These are phyloP conservation scores for Epistrophe grossulariae DNA, from an alignment of 2,888 invertebrate genomes.

Conservation along the genomic window DNA sequence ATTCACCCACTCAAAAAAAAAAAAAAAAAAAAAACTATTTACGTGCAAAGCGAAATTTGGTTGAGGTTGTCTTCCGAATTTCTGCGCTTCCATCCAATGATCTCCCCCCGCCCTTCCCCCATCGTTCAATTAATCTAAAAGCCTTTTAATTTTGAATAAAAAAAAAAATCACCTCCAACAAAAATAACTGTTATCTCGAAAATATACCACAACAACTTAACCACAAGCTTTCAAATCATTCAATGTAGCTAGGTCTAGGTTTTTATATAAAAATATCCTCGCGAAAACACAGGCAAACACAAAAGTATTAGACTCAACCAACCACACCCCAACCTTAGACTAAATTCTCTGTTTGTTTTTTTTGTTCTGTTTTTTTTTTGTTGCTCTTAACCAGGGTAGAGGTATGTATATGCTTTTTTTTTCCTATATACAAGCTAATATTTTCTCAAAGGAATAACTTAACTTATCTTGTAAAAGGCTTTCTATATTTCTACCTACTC, in stretches of 20 bases:
- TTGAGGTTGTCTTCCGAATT: constrained; percentile 36
- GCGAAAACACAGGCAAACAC: not conserved
- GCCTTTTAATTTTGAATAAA: constrained; percentile 77
- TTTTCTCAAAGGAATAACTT: constrained; percentile 45
- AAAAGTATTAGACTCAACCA: not conserved
- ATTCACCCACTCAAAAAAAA: not conserved
- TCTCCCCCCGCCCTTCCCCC: not conserved
- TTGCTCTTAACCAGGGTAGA: not conserved
- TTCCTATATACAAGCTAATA: not conserved
- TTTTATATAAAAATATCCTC: constrained; percentile 7
- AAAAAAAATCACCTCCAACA: constrained; percentile 27
- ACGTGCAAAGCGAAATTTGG: constrained; percentile 40
- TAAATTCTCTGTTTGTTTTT: not conserved
- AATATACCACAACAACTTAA: constrained; percentile 56
- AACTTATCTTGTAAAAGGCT: constrained; percentile 23
- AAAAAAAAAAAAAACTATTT: constrained; percentile 6
- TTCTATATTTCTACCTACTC: not conserved
- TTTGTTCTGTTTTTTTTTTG: too few species aligned
- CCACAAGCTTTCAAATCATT: constrained; percentile 56
- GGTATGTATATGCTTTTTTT: constrained; percentile 1
- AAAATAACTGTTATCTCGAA: constrained; percentile 37
- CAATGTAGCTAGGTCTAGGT: constrained; percentile 27
- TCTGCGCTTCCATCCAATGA: not conserved
- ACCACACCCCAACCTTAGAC: constrained; percentile 38
- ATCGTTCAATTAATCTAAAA: constrained; percentile 79